Evolutionary conservation across 1,140 invertebrate genomes (phyloP).

Genomic region (Copidosoma floridanum): DNA sequence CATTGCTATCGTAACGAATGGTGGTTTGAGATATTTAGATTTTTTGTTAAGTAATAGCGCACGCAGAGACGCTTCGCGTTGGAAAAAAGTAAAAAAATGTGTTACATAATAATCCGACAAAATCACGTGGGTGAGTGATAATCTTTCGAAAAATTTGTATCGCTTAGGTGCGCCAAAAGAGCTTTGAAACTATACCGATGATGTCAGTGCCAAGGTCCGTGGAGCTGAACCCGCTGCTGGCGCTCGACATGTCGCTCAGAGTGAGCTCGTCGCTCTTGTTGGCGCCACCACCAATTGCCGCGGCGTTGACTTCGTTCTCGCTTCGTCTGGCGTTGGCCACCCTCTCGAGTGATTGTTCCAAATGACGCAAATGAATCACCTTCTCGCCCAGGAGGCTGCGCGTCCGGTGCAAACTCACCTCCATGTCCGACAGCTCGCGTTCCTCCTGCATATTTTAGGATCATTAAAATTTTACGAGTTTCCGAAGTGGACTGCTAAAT

Average conservation of each 20-base stretch:
- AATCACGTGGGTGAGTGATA: too few species aligned
- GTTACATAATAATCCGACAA: neutral
- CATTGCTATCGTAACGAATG: too few species aligned
- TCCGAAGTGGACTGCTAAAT: too few species aligned
- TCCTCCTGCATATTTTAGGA: conserved; percentile 73
- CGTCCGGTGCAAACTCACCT: conserved; percentile 75
- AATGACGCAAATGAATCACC: conserved; percentile 71
- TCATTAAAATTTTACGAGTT: too few species aligned
- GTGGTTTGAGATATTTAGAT: too few species aligned
- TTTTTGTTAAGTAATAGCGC: too few species aligned
- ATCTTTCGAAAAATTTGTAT: too few species aligned
- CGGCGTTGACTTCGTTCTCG: conserved; percentile 42
- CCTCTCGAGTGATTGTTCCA: conserved; percentile 70
- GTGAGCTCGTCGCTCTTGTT: conserved; percentile 53
- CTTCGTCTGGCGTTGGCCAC: conserved; percentile 53
- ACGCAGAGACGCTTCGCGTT: neutral
- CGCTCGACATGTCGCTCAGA: conserved; percentile 67
- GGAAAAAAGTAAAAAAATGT: neutral
- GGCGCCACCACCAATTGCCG: conserved; percentile 27
- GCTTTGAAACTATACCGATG: conserved; percentile 40
- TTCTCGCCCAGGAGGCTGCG: conserved; percentile 75
- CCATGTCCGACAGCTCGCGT: conserved; percentile 76
- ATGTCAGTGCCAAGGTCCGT: conserved; percentile 65
- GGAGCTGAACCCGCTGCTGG: conserved; percentile 69
- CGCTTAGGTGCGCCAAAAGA: conserved; percentile 16